Evolutionary conservation across 2,113 vertebrate species (phyloP).

Genomic region (Ascaphus truei): DNA sequence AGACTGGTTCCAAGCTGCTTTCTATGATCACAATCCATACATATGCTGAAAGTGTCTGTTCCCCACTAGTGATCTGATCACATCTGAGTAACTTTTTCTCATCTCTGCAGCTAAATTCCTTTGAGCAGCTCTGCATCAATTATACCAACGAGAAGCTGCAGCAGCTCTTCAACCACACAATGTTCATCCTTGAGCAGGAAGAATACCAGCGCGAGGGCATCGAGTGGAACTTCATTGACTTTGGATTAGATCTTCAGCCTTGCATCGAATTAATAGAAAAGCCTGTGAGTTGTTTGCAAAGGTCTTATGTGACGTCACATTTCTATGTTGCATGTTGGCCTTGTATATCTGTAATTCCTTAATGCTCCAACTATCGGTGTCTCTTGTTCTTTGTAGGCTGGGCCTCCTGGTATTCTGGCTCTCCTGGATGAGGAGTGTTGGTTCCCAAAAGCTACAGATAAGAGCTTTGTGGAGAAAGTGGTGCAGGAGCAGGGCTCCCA

Average conservation of each 20-base stretch:
- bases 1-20: too few species aligned
- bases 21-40: too few species aligned
- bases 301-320: not conserved
- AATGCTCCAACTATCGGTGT: too few species aligned
- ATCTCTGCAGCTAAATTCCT: slow-evolving; percentile 83
- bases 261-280: slow-evolving; percentile 94
- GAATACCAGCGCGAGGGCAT: slow-evolving; percentile 89
- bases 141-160: slow-evolving; percentile 87
- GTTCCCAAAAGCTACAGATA: slow-evolving; percentile 98
- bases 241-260: slow-evolving; percentile 83
- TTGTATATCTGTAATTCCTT: not conserved
- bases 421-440: slow-evolving; percentile 96
- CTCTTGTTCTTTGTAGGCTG: slow-evolving; percentile 65
- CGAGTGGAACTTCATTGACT: slow-evolving; percentile 94
- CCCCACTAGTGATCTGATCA: too few species aligned
- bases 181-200: slow-evolving; percentile 91
- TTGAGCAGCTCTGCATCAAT: slow-evolving; percentile 86
- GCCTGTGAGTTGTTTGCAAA: slow-evolving; percentile 65
- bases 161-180: slow-evolving; percentile 89
- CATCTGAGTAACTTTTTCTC: too few species aligned
- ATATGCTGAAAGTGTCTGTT: too few species aligned
- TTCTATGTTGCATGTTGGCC: not conserved
- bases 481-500: slow-evolving; percentile 91
- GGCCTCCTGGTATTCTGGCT: slow-evolving; percentile 90
- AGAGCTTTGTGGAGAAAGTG: slow-evolving; percentile 97